Evolutionary conservation across 2,113 vertebrate genomes (phyloP), one percentile per base, ranked within the genome.

Genomic region (Odocoileus virginianus): DNA sequence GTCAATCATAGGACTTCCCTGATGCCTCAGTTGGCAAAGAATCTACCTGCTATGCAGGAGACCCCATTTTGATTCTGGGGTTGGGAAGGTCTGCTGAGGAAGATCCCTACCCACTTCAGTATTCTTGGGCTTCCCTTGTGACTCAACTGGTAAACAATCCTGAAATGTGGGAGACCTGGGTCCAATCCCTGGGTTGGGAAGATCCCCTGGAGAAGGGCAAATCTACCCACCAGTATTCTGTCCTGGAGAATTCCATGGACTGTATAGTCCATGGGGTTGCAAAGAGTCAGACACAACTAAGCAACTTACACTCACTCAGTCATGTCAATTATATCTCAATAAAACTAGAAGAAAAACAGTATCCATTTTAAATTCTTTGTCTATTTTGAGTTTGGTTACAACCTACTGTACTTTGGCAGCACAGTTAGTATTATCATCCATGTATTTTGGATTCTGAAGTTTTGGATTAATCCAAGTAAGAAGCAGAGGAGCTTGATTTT

Each of bases 371-470:
- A 83, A 52, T 28, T 5, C 28, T 47, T 93, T 57, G 36, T 79
- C 43, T 71, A n/a, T 93, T 94, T 81, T 93, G 88, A 90, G 9
- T 88, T 43, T 84, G 30, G 14, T 88, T 81, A 74, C 10, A 81
- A 76, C 1, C 21, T 19, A 1, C 40, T 67, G 30, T 55, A 78
- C 28, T 11, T 67, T 81, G 45, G 17, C 27, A 81, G n/a, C n/a
- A 36, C 27, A 45, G 27, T 19, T n/a, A 71, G 55, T 28, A 30
- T 86, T 52, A 54, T 61, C 3, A 67, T 43, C 7, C 30, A 36
- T 36, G n/a, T 55, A 61, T 79, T 84, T 78, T 16, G 7, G 43
- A 43, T 33, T 95, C 57, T 86, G 36, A 78, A 14, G 8, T 90
- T 78, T 58, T 92, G 14, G 27, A 82, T 87, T 96, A 87, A 78